Evolutionary conservation across 2,888 invertebrate genomes (phyloP), one percentile per base, ranked within the genome.

Genomic region (Heliconius ismenius): DNA sequence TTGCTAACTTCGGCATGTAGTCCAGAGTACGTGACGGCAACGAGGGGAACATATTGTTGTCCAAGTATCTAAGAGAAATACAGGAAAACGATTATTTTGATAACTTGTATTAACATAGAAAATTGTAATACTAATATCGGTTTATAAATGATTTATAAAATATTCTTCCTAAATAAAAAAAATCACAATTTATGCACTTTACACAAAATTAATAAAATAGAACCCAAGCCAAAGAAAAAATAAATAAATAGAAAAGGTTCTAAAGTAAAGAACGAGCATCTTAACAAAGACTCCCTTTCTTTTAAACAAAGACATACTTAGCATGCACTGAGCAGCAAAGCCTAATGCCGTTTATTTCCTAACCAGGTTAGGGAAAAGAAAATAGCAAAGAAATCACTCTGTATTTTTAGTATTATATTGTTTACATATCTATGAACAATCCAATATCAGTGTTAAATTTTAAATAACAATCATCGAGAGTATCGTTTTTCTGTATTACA

Each of bases 11-110:
- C 0, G 95, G 93, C 82, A 96, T 92, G 75, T 94, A 94, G 84
- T 97, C 96, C 78, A 97, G 88, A 4, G 96, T 95, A 79, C 96
- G 95, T 0, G 95, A 94, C 3, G 97, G 96, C 72, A 97, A 86
- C 79, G 95, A 96, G 62, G 96, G 95, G 78, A 97, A 95, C 89
- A 96, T 95, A 85, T 97, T 97, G 83, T 96, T 96, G 86, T 97
- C 97, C 82, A 97, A 87, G 85, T 97, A 96, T 79, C 97, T 97
- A 89, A 69, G 92, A 94, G 13, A 70, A 70, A 70, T 67, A 3
- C 4, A 36, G 7, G 32, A n/a, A 67, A 67, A 39, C 6, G 39
- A 18, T 49, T 49, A 49, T 18, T 49, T 49, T 6, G 43, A 49
- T 6, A 18, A 49, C 15, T 18, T 49, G 1, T 36, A 15, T 11